Conservation (phyloP, 30 jellyfish, hydroid and myxozoan species). For the Clytia hemisphaerica region DNA sequence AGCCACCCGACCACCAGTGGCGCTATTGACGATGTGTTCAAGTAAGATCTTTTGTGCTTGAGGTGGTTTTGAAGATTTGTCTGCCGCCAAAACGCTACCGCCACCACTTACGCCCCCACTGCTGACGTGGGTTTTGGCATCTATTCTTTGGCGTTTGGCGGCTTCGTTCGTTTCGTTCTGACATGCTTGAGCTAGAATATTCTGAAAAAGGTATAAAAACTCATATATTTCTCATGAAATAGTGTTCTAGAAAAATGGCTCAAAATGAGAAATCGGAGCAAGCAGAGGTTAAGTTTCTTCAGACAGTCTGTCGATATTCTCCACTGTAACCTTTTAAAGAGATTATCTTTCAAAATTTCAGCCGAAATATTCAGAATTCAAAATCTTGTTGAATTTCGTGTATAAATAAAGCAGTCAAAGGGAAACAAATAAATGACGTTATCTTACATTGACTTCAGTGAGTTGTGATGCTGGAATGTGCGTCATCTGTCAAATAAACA, state of each 20-base stretch:
- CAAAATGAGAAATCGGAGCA: background rate
- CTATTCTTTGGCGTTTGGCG: slow-evolving; percentile 71
- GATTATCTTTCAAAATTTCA: too few species aligned
- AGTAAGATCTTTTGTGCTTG: too few species aligned
- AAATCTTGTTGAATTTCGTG: too few species aligned
- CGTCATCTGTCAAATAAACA: too few species aligned
- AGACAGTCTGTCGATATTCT: background rate
- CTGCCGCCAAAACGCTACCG: too few species aligned
- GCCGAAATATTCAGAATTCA: too few species aligned
- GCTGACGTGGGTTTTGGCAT: too few species aligned
- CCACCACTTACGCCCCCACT: too few species aligned
- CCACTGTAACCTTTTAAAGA: too few species aligned
- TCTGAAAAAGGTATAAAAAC: slow-evolving; percentile 17
- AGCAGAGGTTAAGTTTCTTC: background rate
- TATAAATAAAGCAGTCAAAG: background rate
- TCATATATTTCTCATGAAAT: background rate
- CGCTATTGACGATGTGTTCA: too few species aligned
- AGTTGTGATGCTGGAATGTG: slow-evolving; percentile 83
- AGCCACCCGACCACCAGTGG: too few species aligned
- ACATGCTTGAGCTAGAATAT: slow-evolving; percentile 90
- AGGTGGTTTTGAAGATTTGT: too few species aligned
- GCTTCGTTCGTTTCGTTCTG: slow-evolving; percentile 85
- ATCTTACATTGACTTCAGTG: slow-evolving; percentile 77
- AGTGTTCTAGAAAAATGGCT: background rate
- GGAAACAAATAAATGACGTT: background rate